Percentiles rank a stretch among this genome's conserved stretches.
Evolutionary conservation across 2,888 invertebrate genomes (phyloP).

Genomic region (Cheilosia pagana): DNA sequence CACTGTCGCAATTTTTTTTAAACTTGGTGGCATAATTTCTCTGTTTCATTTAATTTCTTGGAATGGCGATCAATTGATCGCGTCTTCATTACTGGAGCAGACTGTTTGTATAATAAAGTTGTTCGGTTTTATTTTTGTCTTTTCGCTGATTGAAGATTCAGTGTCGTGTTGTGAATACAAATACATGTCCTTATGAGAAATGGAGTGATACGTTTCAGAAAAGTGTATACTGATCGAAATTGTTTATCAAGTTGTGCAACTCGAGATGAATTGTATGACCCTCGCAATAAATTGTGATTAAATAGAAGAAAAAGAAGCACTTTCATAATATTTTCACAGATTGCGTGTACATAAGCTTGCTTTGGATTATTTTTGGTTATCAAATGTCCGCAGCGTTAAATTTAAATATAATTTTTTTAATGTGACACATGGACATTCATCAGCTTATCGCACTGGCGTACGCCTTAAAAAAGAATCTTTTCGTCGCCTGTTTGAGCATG

Average conservation of each 20-base stretch:
- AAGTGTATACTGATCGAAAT: background rate
- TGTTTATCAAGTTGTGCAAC: background rate
- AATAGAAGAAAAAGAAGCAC: background rate
- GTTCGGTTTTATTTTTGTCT: conserved; percentile 2
- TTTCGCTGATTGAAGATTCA: background rate
- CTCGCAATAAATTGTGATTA: background rate
- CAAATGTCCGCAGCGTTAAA: background rate
- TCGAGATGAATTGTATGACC: background rate
- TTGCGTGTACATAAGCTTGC: background rate
- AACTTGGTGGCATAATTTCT: conserved; percentile 38
- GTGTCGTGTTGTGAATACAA: background rate
- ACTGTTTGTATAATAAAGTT: background rate
- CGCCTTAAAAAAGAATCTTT: background rate
- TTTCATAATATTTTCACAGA: background rate
- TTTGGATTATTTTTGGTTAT: conserved; percentile 7
- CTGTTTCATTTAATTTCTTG: conserved; percentile 41
- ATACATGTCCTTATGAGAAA: background rate
- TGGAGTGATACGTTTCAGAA: background rate
- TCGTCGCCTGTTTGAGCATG: too few relatives aligned
- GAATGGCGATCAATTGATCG: conserved; percentile 25
- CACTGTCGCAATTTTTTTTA: background rate
- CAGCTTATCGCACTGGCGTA: background rate
- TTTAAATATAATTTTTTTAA: too few relatives aligned
- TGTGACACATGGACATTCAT: too few relatives aligned
- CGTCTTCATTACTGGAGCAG: conserved; percentile 17